Conservation (phyloP, 1,140 invertebrate species). For the Solenopsis fugax region DNA sequence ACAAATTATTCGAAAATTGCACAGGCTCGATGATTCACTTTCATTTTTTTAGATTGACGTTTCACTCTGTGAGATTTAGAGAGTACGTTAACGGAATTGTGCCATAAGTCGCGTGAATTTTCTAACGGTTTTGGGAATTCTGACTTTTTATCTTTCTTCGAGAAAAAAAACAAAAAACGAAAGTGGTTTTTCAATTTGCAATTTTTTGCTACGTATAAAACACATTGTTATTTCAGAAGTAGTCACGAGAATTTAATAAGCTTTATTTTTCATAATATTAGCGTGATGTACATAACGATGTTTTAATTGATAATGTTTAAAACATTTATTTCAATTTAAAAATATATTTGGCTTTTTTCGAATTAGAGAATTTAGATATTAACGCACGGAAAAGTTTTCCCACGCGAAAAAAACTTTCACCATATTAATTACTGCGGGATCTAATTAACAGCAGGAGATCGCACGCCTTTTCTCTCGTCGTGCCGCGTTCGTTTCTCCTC, state of each 20-base stretch:
- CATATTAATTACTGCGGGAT: neutral
- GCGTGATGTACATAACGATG: neutral
- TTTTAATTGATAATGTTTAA: neutral
- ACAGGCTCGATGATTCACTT: too few relatives aligned
- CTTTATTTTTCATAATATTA: neutral
- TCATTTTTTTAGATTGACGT: too few relatives aligned
- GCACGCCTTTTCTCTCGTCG: neutral
- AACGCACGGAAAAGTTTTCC: neutral
- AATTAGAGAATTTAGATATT: neutral
- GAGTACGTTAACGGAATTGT: neutral
- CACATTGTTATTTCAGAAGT: neutral
- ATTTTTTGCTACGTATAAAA: neutral
- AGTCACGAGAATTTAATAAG: neutral
- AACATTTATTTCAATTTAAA: slow-evolving; percentile 45
- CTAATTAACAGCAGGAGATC: neutral
- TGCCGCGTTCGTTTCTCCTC: neutral
- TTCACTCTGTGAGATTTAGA: too few relatives aligned
- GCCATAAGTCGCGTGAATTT: neutral
- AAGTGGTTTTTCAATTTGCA: neutral
- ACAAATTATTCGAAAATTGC: too few relatives aligned
- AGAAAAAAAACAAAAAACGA: neutral
- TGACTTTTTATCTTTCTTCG: neutral
- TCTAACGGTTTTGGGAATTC: slow-evolving; percentile 4
- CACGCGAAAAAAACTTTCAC: slow-evolving; percentile 65
- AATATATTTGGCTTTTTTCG: neutral